Conservation (phyloP, 2,797 vertebrate species). For the Apogon hyalosoma region DNA sequence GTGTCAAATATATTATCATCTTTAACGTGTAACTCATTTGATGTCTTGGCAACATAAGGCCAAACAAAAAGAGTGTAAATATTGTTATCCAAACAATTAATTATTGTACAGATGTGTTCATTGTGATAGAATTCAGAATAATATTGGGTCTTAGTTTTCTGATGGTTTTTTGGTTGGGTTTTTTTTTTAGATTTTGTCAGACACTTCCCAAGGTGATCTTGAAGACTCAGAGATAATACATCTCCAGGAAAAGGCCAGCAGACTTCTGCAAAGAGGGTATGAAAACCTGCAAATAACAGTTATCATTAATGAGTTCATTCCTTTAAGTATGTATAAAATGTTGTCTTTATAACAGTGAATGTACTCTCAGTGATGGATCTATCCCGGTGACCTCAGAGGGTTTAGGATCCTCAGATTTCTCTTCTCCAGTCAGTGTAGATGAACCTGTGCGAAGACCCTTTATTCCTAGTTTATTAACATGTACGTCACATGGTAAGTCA, state of each 20-base stretch:
- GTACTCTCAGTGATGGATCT: constrained; percentile 65
- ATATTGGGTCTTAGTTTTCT: background rate
- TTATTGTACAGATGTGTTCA: background rate
- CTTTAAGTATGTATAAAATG: constrained; percentile 3
- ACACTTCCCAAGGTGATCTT: constrained; percentile 74
- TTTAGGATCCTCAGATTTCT: constrained; percentile 75
- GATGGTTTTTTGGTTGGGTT: background rate
- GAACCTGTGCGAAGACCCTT: constrained; percentile 65
- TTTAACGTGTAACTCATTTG: background rate
- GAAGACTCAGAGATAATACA: constrained; percentile 83
- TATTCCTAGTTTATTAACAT: constrained; percentile 53
- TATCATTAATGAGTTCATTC: background rate
- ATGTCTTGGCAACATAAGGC: background rate
- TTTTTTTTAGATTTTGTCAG: constrained; percentile 68
- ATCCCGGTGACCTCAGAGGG: constrained; percentile 83
- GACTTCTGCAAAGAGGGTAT: constrained; percentile 86
- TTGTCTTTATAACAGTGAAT: constrained; percentile 67
- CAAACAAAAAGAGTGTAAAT: constrained; percentile 9
- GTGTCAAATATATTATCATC: constrained; percentile 1
- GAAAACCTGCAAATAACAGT: background rate
- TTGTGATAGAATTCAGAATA: background rate
- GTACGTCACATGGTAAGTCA: constrained; percentile 62
- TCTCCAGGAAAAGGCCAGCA: constrained; percentile 86
- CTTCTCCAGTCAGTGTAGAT: constrained; percentile 72
- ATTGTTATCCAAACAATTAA: background rate